Percentiles rank a stretch among this genome's conserved stretches.
phyloP scores from a whole-genome alignment of 2,797 vertebrate species.

The Phalloptychus januarius region DNA sequence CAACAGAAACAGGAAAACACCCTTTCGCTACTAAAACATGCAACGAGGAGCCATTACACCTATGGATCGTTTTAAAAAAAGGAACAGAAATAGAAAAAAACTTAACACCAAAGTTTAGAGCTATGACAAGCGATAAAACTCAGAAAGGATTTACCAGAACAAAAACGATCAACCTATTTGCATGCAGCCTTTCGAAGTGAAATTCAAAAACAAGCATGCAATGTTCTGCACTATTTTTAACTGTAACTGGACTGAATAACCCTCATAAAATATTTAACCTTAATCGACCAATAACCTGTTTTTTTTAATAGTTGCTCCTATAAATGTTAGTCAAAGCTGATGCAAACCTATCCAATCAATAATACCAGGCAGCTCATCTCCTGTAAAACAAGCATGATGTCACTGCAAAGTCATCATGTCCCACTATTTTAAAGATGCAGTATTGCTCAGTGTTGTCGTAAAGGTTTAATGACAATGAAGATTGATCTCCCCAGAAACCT shows the following conservation, averaged over 20 bases:
- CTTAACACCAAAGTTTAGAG: slow-evolving; percentile 17
- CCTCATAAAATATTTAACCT: slow-evolving; percentile 25
- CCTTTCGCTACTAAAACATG: slow-evolving; percentile 68
- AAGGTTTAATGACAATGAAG: slow-evolving; percentile 73
- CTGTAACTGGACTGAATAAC: slow-evolving; percentile 1
- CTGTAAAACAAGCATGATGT: slow-evolving; percentile 75
- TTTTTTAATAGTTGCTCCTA: slow-evolving; percentile 7
- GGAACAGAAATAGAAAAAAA: not conserved
- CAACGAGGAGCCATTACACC: slow-evolving; percentile 47
- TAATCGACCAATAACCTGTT: slow-evolving; percentile 26
- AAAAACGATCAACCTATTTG: slow-evolving; percentile 29
- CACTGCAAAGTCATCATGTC: slow-evolving; percentile 72
- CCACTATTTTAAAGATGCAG: slow-evolving; percentile 90
- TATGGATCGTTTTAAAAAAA: slow-evolving; percentile 29
- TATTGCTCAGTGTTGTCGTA: slow-evolving; percentile 79
- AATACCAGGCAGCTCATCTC: slow-evolving; percentile 69
- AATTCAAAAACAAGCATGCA: slow-evolving; percentile 41
- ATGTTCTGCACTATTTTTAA: slow-evolving; percentile 29
- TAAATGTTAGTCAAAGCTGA: slow-evolving; percentile 20
- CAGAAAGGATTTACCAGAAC: slow-evolving; percentile 21
- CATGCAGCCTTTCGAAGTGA: slow-evolving; percentile 46
- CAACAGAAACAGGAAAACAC: slow-evolving; percentile 89
- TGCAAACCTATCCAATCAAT: slow-evolving; percentile 54
- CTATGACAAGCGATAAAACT: slow-evolving; percentile 25
- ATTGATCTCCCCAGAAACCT: slow-evolving; percentile 80